Conservation (phyloP, 2,888 invertebrate species). For the Chymomyza procnemis region DNA sequence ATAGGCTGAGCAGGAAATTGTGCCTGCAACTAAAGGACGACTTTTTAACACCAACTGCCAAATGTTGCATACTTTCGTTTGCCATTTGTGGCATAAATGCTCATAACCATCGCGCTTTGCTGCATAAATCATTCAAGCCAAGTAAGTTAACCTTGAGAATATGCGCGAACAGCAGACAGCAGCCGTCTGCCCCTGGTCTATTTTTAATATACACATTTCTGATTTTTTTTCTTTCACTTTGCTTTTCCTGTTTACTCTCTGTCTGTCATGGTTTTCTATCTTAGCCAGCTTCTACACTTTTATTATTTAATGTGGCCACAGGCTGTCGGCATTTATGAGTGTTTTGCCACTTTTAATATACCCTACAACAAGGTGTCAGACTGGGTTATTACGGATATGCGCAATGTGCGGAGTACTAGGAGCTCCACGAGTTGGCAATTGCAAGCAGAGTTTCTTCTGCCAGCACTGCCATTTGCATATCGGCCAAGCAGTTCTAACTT, state of each 20-base stretch:
- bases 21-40: background rate
- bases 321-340: background rate
- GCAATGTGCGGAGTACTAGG: background rate
- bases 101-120: conserved; percentile 34
- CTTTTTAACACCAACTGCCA: background rate
- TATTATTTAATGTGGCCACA: conserved; percentile 36
- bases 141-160: conserved; percentile 29
- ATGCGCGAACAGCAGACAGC: conserved; percentile 38
- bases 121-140: conserved; percentile 55
- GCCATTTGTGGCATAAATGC: background rate
- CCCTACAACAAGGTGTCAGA: too few species aligned
- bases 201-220: conserved; percentile 33
- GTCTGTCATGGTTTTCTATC: conserved; percentile 21
- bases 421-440: too few species aligned
- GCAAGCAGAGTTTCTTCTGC: too few species aligned
- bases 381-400: too few species aligned
- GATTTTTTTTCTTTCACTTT: conserved; percentile 10
- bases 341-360: background rate
- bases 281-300: conserved; percentile 16
- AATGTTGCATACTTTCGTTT: background rate
- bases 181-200: conserved; percentile 28
- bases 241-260: conserved; percentile 11
- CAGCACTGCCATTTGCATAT: too few species aligned
- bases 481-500: too few species aligned
- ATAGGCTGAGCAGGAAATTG: conserved; percentile 50